Evolutionary conservation across 2,888 invertebrate genomes (phyloP), one percentile per base, ranked within the genome.

Genomic region (Crematogaster levior): DNA sequence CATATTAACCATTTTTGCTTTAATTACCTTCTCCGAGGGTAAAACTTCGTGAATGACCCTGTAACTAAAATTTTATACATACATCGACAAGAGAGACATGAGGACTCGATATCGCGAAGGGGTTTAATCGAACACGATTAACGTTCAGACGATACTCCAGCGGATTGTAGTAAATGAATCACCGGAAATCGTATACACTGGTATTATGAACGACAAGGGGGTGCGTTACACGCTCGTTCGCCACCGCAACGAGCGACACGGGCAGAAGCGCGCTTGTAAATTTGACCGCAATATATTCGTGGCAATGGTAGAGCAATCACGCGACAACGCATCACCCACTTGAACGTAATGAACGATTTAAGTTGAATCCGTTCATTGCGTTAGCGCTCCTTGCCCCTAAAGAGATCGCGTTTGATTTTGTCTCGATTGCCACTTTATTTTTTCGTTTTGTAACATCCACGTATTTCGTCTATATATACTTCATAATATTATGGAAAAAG

Each of bases 241-340:
- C 73, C 21, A 61, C 51, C 48, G 60, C 74, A 51, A 79, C 77
- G 40, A 79, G 77, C 66, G 73, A 84, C 82, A 63, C 53, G 53
- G 46, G 72, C 77, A 21, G 27, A 61, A 34, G 53, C 60, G 58
- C 24, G 83, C 84, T 83, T 83, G 84, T 84, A 83, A 84, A 84
- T 84, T 84, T 82, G 79, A 79, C 84, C 84, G 82, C 84, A 40
- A 79, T 84, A 79, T 83, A 82, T 83, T 84, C 84, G 77, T 18
- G 79, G 82, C 61, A 34, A 70, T 63, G 80, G 53, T 24, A 5
- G 73, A 79, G 61, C 79, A 48, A 82, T 84, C 84, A 82, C 77
- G 73, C 60, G 79, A 79, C 65, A 65, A 60, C 48, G n/a, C n/a
- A 46, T 51, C 65, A 63, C 51, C 10, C 58, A 74, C 24, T 18